Evolutionary conservation across 2,113 vertebrate species (phyloP), one percentile per base, ranked within the genome.

Genomic region (Psittacula cyanocephala): DNA sequence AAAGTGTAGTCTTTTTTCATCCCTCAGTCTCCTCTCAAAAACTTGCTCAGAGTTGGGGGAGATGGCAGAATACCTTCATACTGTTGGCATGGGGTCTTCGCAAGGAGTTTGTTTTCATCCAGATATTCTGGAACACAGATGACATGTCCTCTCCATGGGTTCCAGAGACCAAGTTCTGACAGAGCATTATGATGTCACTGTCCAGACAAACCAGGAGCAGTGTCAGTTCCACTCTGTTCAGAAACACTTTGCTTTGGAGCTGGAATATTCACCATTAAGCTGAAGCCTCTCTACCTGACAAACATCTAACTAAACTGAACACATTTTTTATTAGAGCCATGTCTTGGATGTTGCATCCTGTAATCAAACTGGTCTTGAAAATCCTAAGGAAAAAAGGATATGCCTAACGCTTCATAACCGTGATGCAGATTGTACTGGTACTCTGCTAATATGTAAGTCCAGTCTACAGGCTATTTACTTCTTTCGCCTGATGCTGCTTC

Each of bases 131-230:
- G 24, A 83, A 13, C 37, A 46, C 33, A 50, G 47, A 11, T 86
- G 28, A 4, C 3, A 0, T 14, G 11, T 80, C 29, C 49, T 82
- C 8, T 70, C 37, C 2, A 1, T n/a, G 39, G 23, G 6, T 57
- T 86, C 47, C 62, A 76, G 55, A 63, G 47, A 46, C 78, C 19
- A 43, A 10, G 10, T 33, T 20, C 20, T 88, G 57, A 62, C 37
- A 50, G 39, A 53, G 8, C 3, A 4, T 41, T 80, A 7, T 1
- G 2, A 8, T 43, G 29, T 82, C 57, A 65, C 35, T 57, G 27
- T 72, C 62, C 53, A 68, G 88, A 33, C 47, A 80, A 76, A 59
- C 6, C 13, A 41, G 52, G 39, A 88, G 16, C 19, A 64, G 5
- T 29, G 4, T 81, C 50, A 22, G 33, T 77, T 89, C 31, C 46